Base-by-base conservation (phyloP, 2,888 invertebrate species). In the Lordiphosa fenestrarum region DNA sequence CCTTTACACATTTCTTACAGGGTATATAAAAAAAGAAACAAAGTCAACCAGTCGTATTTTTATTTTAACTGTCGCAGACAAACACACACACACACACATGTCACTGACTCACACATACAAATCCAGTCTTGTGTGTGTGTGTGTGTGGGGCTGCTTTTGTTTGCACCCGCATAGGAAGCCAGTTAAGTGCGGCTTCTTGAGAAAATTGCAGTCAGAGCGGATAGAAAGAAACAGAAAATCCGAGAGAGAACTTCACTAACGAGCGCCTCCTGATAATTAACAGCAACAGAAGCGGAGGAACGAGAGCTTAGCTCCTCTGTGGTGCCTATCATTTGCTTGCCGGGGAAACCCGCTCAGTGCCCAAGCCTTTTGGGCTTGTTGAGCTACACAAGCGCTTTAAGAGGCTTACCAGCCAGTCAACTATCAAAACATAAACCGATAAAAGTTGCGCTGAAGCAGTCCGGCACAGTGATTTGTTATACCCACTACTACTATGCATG, bases 181-280 rank as follows among this genome's bases (percentile, higher is more conserved):
- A 85, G 85, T 86, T 85, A 87, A 87, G 87, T 86, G 87, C 81
- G 80, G 84, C 85, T 87, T 81, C 87, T 87, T 84, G 84, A 85
- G 81, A 85, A 87, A 86, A 85, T 83, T 70, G 81, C 83, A 73
- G 87, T 64, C 72, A 63, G 53, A 62, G 64, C 56, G 48, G 55
- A 56, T 56, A 59, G 59, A 60, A 61, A 44, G 44, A 35, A 37
- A 4, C 30, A 23, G 39, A 6, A 0, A 15, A 10, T 2, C 13
- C 6, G 6, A 15, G 36, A 15, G 36, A 61, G 61, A 61, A 61
- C 48, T 50, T 63, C 65, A 64, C 63, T 63, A 63, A 63, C 63
- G 63, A 63, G 63, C 56, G 56, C 56, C 37, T 41, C 58, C 37
- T 56, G 56, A 64, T 64, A 63, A 63, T 63, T 63, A 63, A 63